A percentile compares a stretch with the other conserved stretches of the same genome.
Evolutionary conservation across 1,140 invertebrate species (phyloP).

Genomic region (Artemia franciscana): DNA sequence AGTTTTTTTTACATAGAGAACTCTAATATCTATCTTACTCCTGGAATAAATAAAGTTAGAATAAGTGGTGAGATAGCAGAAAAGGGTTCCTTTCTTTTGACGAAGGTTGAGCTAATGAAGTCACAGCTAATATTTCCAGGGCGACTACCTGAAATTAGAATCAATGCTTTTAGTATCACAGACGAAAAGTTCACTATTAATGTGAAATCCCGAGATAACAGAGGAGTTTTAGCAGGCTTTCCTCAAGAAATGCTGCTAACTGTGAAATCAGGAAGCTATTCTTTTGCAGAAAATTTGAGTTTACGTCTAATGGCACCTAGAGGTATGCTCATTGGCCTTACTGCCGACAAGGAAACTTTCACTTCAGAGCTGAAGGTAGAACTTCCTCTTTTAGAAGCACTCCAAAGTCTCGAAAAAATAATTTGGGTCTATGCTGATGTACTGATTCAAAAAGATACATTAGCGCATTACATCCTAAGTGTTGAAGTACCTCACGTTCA

Average conservation of each 20-base stretch:
- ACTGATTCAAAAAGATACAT: background rate
- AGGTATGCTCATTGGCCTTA: constrained; percentile 40
- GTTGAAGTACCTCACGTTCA: background rate
- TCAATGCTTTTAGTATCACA: background rate
- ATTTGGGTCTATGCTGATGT: background rate
- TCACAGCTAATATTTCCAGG: background rate
- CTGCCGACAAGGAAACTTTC: constrained; percentile 35
- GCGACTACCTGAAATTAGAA: background rate
- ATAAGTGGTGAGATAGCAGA: background rate
- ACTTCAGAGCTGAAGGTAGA: constrained; percentile 37
- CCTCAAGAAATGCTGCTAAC: background rate
- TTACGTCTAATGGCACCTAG: constrained; percentile 31
- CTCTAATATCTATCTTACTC: background rate
- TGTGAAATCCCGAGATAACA: background rate
- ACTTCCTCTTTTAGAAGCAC: background rate
- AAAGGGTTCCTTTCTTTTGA: background rate
- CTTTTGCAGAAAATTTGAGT: constrained; percentile 38
- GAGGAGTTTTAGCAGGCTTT: background rate
- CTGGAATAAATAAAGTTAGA: background rate
- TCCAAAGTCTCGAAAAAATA: background rate
- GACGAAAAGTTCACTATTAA: background rate
- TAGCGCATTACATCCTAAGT: background rate
- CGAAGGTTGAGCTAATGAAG: background rate
- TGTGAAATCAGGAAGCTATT: background rate
- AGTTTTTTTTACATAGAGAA: background rate